These are phyloP conservation scores for Metacarcinus magister DNA, from an alignment of 2,888 invertebrate species.

Conservation along the genomic window DNA sequence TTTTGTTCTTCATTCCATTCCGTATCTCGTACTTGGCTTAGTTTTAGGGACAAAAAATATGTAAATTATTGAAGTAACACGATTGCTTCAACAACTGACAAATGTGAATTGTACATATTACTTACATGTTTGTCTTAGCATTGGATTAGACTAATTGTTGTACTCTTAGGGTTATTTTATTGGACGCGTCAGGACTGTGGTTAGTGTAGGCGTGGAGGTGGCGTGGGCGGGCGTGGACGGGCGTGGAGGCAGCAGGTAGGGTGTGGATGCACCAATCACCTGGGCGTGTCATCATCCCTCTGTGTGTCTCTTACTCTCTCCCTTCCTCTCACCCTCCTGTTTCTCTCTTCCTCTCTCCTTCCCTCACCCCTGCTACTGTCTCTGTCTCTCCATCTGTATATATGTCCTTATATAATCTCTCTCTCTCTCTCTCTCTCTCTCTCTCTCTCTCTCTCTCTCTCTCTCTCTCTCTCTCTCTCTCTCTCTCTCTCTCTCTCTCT, in stretches of 20 bases:
- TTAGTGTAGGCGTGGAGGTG: constrained; percentile 40
- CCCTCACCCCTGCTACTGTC: not conserved
- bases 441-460: constrained; percentile 31
- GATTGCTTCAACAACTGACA: not conserved
- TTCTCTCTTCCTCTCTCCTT: not conserved
- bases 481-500: constrained; percentile 34
- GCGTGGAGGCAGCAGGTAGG: constrained; percentile 57
- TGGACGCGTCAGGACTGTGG: not conserved
- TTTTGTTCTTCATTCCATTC: constrained; percentile 32
- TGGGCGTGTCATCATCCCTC: not conserved
- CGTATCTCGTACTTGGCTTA: constrained; percentile 17
- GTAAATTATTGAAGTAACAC: constrained; percentile 38
- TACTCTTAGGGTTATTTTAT: not conserved
- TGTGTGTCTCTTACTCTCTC: not conserved
- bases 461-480: constrained; percentile 23
- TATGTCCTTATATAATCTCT: not conserved
- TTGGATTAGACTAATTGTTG: constrained; percentile 49
- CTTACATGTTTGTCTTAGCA: constrained; percentile 7
- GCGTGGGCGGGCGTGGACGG: constrained; percentile 65
- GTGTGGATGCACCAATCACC: constrained; percentile 68
- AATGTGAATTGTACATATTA: constrained; percentile 37
- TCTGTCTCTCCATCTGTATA: not conserved
- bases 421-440: constrained; percentile 34
- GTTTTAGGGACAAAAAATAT: not conserved
- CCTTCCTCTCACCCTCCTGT: not conserved